Evolutionary conservation across 2,113 vertebrate species (phyloP).

Genomic region (Melanostigma gelatinosum): DNA sequence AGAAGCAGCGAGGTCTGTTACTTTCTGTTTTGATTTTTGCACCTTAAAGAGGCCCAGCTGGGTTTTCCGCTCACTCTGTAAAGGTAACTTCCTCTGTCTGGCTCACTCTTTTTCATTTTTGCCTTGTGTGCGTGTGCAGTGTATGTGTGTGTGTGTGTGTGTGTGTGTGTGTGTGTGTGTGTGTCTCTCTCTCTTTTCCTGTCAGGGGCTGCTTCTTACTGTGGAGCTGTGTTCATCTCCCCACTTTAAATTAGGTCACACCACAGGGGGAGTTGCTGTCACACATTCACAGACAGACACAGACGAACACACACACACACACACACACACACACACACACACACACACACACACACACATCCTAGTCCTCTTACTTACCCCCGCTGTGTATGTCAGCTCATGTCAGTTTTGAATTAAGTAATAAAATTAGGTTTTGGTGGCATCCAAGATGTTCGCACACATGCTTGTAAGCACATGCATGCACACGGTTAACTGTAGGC

Average conservation of each 20-base stretch:
- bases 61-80: conserved; percentile 35
- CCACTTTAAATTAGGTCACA: conserved; percentile 81
- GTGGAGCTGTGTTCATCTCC: conserved; percentile 73
- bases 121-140: conserved; percentile 3
- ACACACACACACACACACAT: conserved; percentile 13
- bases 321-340: conserved; percentile 9
- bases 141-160: not conserved
- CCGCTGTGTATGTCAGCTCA: conserved; percentile 72
- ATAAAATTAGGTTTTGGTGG: conserved; percentile 67
- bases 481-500: conserved; percentile 19
- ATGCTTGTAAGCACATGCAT: not conserved
- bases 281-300: conserved; percentile 42
- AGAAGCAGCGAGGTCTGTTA: conserved; percentile 27
- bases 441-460: conserved; percentile 46
- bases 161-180: conserved; percentile 1
- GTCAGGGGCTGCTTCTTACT: conserved; percentile 65
- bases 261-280: conserved; percentile 76
- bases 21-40: conserved; percentile 47
- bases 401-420: conserved; percentile 76
- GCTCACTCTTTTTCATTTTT: conserved; percentile 60
- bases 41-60: conserved; percentile 45
- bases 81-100: conserved; percentile 57
- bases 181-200: conserved; percentile 41
- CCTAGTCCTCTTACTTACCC: conserved; percentile 39
- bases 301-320: conserved; percentile 3